Evolutionary conservation across 37 sponge, comb jelly and placozoan genomes (phyloP).

Genomic region (Haliclona indistincta): DNA sequence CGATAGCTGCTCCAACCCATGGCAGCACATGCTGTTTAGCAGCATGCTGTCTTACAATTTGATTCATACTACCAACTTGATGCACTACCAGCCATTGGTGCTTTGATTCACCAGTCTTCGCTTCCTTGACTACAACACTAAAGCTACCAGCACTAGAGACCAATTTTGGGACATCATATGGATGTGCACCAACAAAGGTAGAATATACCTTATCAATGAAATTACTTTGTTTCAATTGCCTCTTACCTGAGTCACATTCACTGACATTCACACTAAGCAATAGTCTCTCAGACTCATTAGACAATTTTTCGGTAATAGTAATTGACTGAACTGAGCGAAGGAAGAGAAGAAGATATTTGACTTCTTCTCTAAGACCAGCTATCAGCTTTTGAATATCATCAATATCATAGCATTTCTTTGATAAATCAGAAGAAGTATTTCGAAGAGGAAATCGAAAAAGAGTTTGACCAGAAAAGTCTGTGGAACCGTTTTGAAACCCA

Average conservation of each 20-base stretch:
- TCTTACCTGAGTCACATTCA: not conserved
- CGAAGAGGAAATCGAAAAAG: slow-evolving; percentile 84
- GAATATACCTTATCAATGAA: not conserved
- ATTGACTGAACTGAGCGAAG: slow-evolving; percentile 44
- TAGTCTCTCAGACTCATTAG: not conserved
- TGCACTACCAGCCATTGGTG: slow-evolving; percentile 28
- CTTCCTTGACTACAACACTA: slow-evolving; percentile 1
- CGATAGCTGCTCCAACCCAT: slow-evolving; percentile 44
- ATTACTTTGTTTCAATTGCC: not conserved
- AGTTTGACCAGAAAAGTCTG: slow-evolving; percentile 28
- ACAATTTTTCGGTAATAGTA: slow-evolving; percentile 29
- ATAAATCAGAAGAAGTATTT: slow-evolving; percentile 31
- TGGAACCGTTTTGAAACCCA: slow-evolving; percentile 16
- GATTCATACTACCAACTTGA: slow-evolving; percentile 14
- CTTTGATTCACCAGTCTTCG: not conserved
- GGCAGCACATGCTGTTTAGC: slow-evolving; percentile 27
- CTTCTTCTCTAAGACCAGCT: slow-evolving; percentile 29
- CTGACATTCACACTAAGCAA: not conserved
- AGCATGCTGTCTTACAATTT: slow-evolving; percentile 3
- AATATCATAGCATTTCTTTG: slow-evolving; percentile 23
- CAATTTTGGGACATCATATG: not conserved
- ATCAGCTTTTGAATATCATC: slow-evolving; percentile 26
- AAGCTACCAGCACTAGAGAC: not conserved
- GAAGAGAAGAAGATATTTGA: slow-evolving; percentile 52
- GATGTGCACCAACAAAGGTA: not conserved